Base-by-base conservation (phyloP, 2,888 invertebrate species). In the Schizaphis graminum region DNA sequence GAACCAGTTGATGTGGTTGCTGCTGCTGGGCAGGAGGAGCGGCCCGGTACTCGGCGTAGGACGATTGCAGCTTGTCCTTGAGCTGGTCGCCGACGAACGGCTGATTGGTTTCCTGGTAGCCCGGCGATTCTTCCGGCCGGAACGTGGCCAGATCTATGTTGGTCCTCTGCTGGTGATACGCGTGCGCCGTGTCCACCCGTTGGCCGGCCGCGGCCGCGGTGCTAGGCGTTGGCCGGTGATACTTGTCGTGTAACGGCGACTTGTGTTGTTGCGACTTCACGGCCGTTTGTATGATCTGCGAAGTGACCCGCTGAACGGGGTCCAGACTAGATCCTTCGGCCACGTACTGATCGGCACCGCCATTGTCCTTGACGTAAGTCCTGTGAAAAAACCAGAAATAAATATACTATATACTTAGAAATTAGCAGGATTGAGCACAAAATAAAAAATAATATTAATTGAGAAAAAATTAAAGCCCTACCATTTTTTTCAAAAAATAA, bases 171-270 rank as follows among this genome's bases (percentile, higher is more conserved):
- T 94, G 95, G 88, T 95, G 95, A 57, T 95, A 95, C 57, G 94
- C 89, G 77, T 95, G 94, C 57, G 94, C 91, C 10, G 92, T 88
- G 57, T 94, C 93, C n/a, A 95, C 94, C 41, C 90, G 90, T 7
- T 93, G 87, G 0, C 41, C 53, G 35, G 88, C 88, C 67, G 28
- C 88, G 1, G 49, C 49, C 1, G 49, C 49, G n/a, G 94, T 94
- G 61, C 89, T 91, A 4, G 95, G 95, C 26, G 95, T 94, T 21
- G 95, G 94, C 47, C 95, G 67, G 49, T 94, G 93, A 47, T 95
- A 95, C 91, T 95, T 95, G 86, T 95, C 94, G 57, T 94, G 90
- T 24, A 95, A 57, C 24, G 95, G 95, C 3, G 95, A 95, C 56
- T 89, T 93, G 28, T 94, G 94, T 77, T 92, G 94, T 28, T 94